Evolutionary conservation across 2,888 invertebrate species (phyloP).

Genomic region (Herminia tarsipennalis): DNA sequence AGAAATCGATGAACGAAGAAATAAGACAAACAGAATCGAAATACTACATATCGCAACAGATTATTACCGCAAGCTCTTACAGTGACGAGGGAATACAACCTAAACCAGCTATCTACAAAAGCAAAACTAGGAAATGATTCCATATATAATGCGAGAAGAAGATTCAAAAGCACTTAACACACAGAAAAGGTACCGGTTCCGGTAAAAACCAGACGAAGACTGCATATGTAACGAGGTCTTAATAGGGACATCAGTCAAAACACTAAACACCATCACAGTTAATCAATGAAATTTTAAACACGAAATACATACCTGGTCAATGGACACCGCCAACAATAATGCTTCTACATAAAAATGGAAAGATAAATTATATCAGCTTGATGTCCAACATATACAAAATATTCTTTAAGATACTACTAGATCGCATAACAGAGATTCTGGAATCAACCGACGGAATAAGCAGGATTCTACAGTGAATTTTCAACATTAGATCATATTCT

Average conservation of each 20-base stretch:
- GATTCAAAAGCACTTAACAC: background rate
- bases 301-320: slow-evolving; percentile 24
- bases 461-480: slow-evolving; percentile 27
- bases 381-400: slow-evolving; percentile 34
- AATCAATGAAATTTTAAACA: slow-evolving; percentile 28
- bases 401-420: slow-evolving; percentile 27
- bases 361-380: slow-evolving; percentile 26
- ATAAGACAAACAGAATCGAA: slow-evolving; percentile 1
- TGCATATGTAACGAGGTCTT: background rate
- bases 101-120: too few species aligned
- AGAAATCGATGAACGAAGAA: background rate
- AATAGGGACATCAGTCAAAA: background rate
- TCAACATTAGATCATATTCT: slow-evolving; percentile 37
- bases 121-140: background rate
- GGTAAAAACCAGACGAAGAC: background rate
- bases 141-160: background rate
- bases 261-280: background rate
- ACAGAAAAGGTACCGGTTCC: background rate
- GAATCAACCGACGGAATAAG: slow-evolving; percentile 39
- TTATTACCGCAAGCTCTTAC: too few species aligned
- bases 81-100: too few species aligned
- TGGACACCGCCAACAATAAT: slow-evolving; percentile 33
- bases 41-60: too few species aligned
- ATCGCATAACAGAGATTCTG: slow-evolving; percentile 15
- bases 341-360: slow-evolving; percentile 37